These are phyloP conservation scores for Deilephila elpenor DNA, from an alignment of 2,888 invertebrate genomes.

Conservation along the genomic window DNA sequence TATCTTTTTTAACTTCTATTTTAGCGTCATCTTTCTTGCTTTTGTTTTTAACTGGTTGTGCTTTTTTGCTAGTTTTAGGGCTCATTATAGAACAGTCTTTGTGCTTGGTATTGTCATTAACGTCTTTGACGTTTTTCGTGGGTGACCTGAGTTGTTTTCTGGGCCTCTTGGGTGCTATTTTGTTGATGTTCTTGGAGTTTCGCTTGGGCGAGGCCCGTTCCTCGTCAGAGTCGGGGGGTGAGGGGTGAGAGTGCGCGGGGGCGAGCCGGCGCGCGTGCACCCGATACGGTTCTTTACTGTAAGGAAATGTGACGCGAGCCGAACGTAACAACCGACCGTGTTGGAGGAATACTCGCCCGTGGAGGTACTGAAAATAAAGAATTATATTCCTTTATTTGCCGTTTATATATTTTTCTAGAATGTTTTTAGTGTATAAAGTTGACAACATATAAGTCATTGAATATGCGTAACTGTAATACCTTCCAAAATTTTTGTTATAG, in stretches of 20 bases:
- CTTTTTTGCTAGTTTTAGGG: slow-evolving; percentile 58
- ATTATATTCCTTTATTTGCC: neutral
- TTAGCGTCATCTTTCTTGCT: slow-evolving; percentile 51
- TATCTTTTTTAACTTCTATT: slow-evolving; percentile 49
- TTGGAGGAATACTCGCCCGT: slow-evolving; percentile 90
- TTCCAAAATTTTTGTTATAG: no score
- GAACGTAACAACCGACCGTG: slow-evolving; percentile 88
- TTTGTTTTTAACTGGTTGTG: slow-evolving; percentile 57
- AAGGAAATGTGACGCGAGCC: slow-evolving; percentile 85
- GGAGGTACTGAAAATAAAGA: slow-evolving; percentile 86
- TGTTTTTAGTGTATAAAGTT: no score
- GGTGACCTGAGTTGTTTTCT: slow-evolving; percentile 75
- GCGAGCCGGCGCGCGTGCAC: slow-evolving; percentile 71
- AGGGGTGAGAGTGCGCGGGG: slow-evolving; percentile 60
- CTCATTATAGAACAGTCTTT: slow-evolving; percentile 64
- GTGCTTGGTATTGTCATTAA: slow-evolving; percentile 73
- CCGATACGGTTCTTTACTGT: slow-evolving; percentile 78
- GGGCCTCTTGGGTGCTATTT: slow-evolving; percentile 66
- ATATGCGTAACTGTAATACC: no score
- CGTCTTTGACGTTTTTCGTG: slow-evolving; percentile 73
- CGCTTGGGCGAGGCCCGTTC: slow-evolving; percentile 69
- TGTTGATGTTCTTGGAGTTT: slow-evolving; percentile 54
- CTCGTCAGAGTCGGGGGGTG: slow-evolving; percentile 71
- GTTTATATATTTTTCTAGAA: neutral
- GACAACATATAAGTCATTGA: no score